These are phyloP conservation scores for Microcebus jonahi DNA, from an alignment of 2,113 vertebrate genomes.

Conservation along the genomic window DNA sequence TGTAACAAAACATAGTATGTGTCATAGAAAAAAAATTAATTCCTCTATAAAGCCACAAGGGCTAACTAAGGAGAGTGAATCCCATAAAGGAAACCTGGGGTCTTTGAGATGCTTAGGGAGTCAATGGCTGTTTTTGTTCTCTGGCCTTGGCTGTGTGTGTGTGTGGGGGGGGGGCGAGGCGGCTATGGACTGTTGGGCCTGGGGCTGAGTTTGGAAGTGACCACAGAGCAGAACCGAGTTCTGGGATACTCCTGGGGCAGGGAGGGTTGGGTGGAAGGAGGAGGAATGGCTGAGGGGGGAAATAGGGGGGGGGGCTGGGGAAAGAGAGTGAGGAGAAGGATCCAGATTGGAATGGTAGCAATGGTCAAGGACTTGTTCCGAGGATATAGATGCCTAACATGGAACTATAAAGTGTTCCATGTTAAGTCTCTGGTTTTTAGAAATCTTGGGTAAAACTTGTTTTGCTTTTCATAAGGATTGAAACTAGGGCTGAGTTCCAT, in stretches of 20 bases:
- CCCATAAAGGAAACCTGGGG: neutral
- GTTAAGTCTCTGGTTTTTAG: neutral
- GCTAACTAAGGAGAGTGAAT: neutral
- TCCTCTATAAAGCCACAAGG: neutral
- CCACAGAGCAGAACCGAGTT: neutral
- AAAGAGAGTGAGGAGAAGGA: neutral
- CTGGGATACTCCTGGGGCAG: neutral
- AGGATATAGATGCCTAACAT: neutral
- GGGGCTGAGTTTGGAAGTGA: neutral
- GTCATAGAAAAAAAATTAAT: neutral
- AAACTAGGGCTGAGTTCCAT: neutral
- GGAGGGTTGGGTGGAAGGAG: neutral
- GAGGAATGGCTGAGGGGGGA: neutral
- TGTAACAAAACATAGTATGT: neutral
- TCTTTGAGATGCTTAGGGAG: neutral
- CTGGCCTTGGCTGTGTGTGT: neutral
- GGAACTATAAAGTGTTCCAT: neutral
- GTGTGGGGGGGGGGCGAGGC: too few species aligned
- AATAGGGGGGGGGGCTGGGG: neutral
- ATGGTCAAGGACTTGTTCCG: neutral
- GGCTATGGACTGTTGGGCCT: neutral
- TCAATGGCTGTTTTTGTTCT: neutral
- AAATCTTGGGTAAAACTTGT: neutral
- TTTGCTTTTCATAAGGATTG: neutral
- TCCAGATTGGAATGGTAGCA: neutral